Evolutionary conservation across 1,140 invertebrate genomes (phyloP), one percentile per base, ranked within the genome.

Genomic region (Trichonephila inaurata): DNA sequence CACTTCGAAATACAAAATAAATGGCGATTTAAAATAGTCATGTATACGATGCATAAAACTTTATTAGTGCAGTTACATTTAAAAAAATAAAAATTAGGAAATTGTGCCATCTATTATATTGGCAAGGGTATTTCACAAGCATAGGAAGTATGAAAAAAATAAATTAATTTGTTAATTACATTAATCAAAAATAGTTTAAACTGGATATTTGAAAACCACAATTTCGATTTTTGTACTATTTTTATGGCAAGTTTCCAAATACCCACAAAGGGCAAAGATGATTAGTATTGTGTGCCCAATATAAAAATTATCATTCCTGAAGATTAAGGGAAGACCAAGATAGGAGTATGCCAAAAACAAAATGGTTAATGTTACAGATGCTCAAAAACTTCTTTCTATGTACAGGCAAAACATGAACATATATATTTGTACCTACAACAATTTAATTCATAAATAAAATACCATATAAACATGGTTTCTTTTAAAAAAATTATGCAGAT

Each of bases 281-380:
- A 33, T 77, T 40, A 12, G 28, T 77, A 77, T 40, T 77, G n/a
- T n/a, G n/a, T n/a, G 72, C 72, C 72, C 28, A 77, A 19, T 77
- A 77, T 16, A 3, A 77, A 77, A 77, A 77, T 33, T 40, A 16
- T 40, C 33, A 77, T 77, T 77, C 28, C 28, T 33, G 24, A 77
- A 77, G 72, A 77, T 24, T 77, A 33, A 77, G 28, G 62, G 72
- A 77, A 77, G 72, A 77, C 72, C 72, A 77, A 77, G 33, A 77
- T 24, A 18, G 72, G 72, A 77, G 33, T 33, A 77, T 77, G 18
- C 24, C 18, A 77, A 14, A 77, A 14, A 40, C 24, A 33, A 51
- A 51, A 10, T 51, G 7, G 51, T 51, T 10, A 7, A 51, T 51
- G 51, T 51, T 51, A 77, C 72, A 77, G 24, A 77, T 77, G 7